These are phyloP conservation scores for Potamarius usumacintae DNA, from an alignment of 2,113 vertebrate species.

Conservation along the genomic window DNA sequence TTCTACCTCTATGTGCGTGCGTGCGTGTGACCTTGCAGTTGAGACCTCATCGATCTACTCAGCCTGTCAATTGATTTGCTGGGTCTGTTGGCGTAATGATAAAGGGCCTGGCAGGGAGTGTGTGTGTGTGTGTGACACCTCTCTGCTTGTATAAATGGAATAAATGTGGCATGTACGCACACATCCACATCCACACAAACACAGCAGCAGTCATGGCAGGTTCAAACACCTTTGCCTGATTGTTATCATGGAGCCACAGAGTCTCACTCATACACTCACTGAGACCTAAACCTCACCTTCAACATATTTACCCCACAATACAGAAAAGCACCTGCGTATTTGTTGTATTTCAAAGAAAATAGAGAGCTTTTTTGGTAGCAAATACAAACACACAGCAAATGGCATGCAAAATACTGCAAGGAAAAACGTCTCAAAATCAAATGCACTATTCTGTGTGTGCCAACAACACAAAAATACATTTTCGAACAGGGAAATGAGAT, in stretches of 20 bases:
- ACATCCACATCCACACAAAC: slow-evolving; percentile 18
- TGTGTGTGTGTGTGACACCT: slow-evolving; percentile 29
- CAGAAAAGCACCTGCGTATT: neutral
- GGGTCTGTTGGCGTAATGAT: slow-evolving; percentile 55
- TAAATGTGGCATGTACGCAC: slow-evolving; percentile 27
- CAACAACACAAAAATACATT: neutral
- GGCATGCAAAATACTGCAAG: no score
- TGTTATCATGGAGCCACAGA: slow-evolving; percentile 21
- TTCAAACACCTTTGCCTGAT: slow-evolving; percentile 20
- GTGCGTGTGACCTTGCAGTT: slow-evolving; percentile 56
- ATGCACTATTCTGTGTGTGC: neutral
- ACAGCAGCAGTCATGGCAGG: slow-evolving; percentile 7
- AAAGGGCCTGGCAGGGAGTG: slow-evolving; percentile 40
- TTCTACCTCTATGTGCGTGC: slow-evolving; percentile 24
- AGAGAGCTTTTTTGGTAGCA: neutral
- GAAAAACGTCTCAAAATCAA: neutral
- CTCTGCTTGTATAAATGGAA: slow-evolving; percentile 21
- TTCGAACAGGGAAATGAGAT: neutral
- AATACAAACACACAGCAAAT: neutral
- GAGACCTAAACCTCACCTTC: neutral
- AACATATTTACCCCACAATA: no score
- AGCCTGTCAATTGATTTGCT: slow-evolving; percentile 51
- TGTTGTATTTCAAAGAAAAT: neutral
- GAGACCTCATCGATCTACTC: slow-evolving; percentile 49
- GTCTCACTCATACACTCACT: neutral